phyloP scores from a whole-genome alignment of 30 jellyfish, hydroid and myxozoan genomes.

The Aurelia sp. region DNA sequence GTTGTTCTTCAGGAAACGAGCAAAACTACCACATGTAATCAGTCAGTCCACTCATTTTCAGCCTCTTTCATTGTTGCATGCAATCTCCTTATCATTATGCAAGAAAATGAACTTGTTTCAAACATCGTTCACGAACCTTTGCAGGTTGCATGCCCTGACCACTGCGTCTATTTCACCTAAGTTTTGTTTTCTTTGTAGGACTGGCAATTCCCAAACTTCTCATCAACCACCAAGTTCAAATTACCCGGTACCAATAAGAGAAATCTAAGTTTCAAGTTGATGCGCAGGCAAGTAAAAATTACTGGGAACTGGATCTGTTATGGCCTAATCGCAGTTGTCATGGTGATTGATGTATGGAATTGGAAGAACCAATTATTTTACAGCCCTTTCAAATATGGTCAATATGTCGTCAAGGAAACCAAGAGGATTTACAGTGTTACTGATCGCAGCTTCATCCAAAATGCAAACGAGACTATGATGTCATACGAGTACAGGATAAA shows the following conservation, averaged over 20 bases:
- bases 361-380: constrained; percentile 56
- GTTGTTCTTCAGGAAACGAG: no score
- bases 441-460: constrained; percentile 5
- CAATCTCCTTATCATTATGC: no score
- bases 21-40: no score
- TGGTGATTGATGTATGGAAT: constrained; percentile 37
- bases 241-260: constrained; percentile 42
- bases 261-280: constrained; percentile 19
- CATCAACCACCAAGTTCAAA: constrained; percentile 15
- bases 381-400: constrained; percentile 43
- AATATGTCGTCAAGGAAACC: constrained; percentile 1
- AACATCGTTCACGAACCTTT: neutral
- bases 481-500: constrained; percentile 4
- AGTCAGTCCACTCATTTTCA: no score
- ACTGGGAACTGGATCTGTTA: constrained; percentile 64
- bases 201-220: constrained; percentile 63
- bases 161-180: neutral
- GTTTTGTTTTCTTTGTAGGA: constrained; percentile 19
- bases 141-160: neutral
- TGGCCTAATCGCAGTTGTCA: constrained; percentile 40
- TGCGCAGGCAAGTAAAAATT: constrained; percentile 27
- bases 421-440: constrained; percentile 36
- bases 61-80: no score
- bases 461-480: constrained; percentile 30
- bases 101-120: no score